Percentiles rank a stretch among this genome's conserved stretches.
phyloP scores from a whole-genome alignment of 2,113 vertebrate genomes.

The Spheniscus mendiculus region DNA sequence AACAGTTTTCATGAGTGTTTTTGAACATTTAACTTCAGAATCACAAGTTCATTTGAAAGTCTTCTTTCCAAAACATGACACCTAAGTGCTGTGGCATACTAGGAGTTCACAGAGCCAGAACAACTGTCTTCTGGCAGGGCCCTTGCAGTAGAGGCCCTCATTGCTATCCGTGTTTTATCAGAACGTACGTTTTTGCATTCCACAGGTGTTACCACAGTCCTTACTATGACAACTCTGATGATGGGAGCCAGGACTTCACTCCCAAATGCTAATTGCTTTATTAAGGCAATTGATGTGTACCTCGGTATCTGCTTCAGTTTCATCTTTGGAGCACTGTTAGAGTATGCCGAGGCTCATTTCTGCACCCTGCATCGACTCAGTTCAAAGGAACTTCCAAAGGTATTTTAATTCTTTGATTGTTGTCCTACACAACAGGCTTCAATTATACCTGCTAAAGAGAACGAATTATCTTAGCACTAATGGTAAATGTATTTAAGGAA shows the following conservation, averaged over 20 bases:
- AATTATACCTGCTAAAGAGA: background rate
- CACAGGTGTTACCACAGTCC: constrained; percentile 87
- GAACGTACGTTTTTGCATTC: background rate
- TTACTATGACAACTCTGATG: constrained; percentile 92
- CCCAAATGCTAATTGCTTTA: constrained; percentile 90
- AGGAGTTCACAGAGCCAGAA: background rate
- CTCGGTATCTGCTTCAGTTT: constrained; percentile 91
- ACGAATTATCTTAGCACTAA: background rate
- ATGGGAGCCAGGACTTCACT: constrained; percentile 89
- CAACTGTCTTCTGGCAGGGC: background rate
- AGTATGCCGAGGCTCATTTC: constrained; percentile 90
- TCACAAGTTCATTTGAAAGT: background rate
- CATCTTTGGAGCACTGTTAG: constrained; percentile 88
- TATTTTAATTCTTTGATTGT: constrained; percentile 17
- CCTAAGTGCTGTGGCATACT: background rate
- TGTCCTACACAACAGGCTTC: background rate
- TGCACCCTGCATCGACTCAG: constrained; percentile 80
- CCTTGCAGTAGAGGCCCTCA: background rate
- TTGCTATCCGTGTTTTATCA: background rate
- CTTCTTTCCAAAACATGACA: background rate
- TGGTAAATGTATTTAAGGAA: background rate
- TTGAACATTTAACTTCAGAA: background rate
- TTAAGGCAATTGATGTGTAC: constrained; percentile 91
- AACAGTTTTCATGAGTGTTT: background rate
- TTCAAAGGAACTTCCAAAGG: constrained; percentile 55